Evolutionary conservation across 2,797 vertebrate genomes (phyloP).

Genomic region (Etheostoma perlongum): DNA sequence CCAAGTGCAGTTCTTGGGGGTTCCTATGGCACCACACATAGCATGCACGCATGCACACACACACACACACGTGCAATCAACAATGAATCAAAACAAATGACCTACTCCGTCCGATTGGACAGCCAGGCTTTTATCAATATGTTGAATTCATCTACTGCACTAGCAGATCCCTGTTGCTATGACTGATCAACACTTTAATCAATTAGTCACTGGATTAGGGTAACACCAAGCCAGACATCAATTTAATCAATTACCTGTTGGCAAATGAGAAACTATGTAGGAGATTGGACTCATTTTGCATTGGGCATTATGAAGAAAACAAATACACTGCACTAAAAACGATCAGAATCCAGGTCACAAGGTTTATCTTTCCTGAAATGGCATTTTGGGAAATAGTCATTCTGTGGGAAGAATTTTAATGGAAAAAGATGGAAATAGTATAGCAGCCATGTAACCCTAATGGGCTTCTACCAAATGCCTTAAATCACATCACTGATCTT

Average conservation of each 20-base stretch:
- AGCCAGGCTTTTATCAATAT: conserved; percentile 62
- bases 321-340: conserved; percentile 17
- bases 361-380: conserved; percentile 34
- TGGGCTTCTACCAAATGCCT: conserved; percentile 49
- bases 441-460: conserved; percentile 45
- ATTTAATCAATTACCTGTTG: conserved; percentile 71
- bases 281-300: conserved; percentile 39
- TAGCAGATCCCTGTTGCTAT: conserved; percentile 54
- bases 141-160: conserved; percentile 67
- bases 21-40: conserved; percentile 81
- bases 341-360: conserved; percentile 35
- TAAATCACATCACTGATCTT: conserved; percentile 66
- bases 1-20: conserved; percentile 83
- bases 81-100: conserved; percentile 76
- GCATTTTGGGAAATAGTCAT: conserved; percentile 41
- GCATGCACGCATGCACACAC: not conserved
- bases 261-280: conserved; percentile 66
- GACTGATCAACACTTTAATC: conserved; percentile 73
- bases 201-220: conserved; percentile 73
- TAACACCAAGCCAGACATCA: conserved; percentile 59
- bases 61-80: conserved; percentile 54
- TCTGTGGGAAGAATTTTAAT: conserved; percentile 45
- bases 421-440: conserved; percentile 37
- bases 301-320: conserved; percentile 21
- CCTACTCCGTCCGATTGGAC: conserved; percentile 55